Evolutionary conservation across 1,140 invertebrate genomes (phyloP), one percentile per base, ranked within the genome.

Genomic region (Tetragnatha versicolor): DNA sequence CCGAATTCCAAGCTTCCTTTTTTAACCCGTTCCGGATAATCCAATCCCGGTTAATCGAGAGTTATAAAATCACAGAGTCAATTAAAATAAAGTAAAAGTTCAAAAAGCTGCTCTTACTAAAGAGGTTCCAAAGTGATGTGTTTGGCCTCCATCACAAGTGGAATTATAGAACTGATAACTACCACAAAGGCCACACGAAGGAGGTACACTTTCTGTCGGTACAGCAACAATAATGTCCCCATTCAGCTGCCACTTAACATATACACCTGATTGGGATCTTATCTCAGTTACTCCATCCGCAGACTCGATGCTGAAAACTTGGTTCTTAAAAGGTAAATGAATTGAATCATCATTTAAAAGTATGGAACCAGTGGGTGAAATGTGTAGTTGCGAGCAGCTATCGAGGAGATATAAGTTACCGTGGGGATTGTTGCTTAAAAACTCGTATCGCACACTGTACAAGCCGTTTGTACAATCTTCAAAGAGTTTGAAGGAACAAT

Each of bases 171-270:
- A n/a, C n/a, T 65, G 35, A 42, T 33, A 65, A 27, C 9, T 27
- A 0, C 39, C 39, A n/a, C 61, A 65, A 20, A 65, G 37, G 29
- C 61, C 61, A 65, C 61, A 65, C 20, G 27, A 65, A 65, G 7
- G 20, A 10, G 9, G 6, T 42, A 37, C 37, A 27, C n/a, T 27
- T 9, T 42, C 37, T 2, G 33, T 3, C 2, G 61, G 61, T 9
- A 25, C n/a, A 17, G 61, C 61, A 25, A 65, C 7, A 3, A 65
- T 14, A 22, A 65, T 65, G 39, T 65, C 39, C 17, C 27, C 61
- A 2, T 10, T 42, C 7, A 35, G 9, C 35, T 37, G 22, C 61
- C 61, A 65, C 2, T 65, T 22, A 27, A 65, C 6, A 27, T 27
- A 42, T 17, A 65, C 14, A 25, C 61, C 61, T 6, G 35, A 42